Evolutionary conservation across 2,797 vertebrate genomes (phyloP), one percentile per base, ranked within the genome.

Genomic region (Sternarchorhynchus goeldii): DNA sequence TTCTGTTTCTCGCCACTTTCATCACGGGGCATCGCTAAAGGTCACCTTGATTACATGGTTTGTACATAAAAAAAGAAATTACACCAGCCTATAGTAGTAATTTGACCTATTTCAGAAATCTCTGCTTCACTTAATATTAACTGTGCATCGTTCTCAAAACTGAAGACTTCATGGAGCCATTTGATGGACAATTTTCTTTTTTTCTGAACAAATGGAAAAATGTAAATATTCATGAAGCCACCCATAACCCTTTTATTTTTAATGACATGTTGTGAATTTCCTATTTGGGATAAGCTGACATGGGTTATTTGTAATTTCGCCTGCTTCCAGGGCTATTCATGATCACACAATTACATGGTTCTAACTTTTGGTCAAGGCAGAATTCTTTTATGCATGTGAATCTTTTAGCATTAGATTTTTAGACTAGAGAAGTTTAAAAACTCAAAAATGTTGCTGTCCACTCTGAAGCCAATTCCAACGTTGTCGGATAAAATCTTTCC

Each of bases 11-110:
- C 88, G 83, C 72, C 84, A 81, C 76, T 69, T 81, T 86, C 73
- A 78, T 81, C 83, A 83, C 25, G 62, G 73, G 85, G 86, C 87
- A 86, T 80, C 80, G 73, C 83, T 79, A 84, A 83, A 78, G 84
- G 69, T 82, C 87, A 84, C 85, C 88, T 71, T 86, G 84, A 91
- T 90, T 88, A 85, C 78, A 90, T 65, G 84, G 73, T 87, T 85
- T 83, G 76, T 70, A 69, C 81, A 82, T 84, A 79, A 86, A 88
- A 90, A 76, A 70, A 17, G 17, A 39, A 55, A 41, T 45, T 67
- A 63, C 50, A 53, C 56, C 18, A 76, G 59, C 72, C 59, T 21
- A 84, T 83, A 84, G 71, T 78, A 73, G 75, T 77, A 57, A 80
- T 87, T 88, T 84, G 63, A 76, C 70, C 79, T 60, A 77, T 73